phyloP scores from a whole-genome alignment of 2,113 vertebrate species.

The Cebus imitator region DNA sequence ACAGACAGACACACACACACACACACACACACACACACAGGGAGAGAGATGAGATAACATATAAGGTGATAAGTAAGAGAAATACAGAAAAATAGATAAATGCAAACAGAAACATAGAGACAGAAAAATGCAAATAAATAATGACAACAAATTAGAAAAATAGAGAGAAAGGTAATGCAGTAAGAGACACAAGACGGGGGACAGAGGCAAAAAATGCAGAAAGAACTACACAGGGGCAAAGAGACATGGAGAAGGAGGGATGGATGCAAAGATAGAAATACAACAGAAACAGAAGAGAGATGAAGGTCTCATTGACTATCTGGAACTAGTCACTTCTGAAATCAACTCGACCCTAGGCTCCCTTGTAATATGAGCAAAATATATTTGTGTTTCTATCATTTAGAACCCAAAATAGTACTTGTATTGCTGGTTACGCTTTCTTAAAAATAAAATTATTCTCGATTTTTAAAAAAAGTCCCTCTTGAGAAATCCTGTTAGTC shows the following conservation, averaged over 20 bases:
- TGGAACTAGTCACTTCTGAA: not conserved
- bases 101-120: not conserved
- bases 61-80: not conserved
- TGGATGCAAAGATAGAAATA: not conserved
- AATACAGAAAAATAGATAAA: not conserved
- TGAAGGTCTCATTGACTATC: not conserved
- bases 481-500: not conserved
- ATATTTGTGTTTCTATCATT: not conserved
- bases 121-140: not conserved
- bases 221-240: not conserved
- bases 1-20: not conserved
- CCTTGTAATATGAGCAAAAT: not conserved
- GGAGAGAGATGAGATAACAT: not conserved
- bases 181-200: not conserved
- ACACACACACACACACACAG: too few relatives aligned
- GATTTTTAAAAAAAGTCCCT: not conserved
- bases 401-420: not conserved
- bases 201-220: not conserved
- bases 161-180: not conserved
- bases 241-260: not conserved
- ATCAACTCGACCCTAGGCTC: not conserved
- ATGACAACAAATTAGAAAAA: not conserved
- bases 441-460: not conserved
- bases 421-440: not conserved
- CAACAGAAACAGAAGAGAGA: not conserved